A percentile compares a stretch with the other conserved stretches of the same genome.
Evolutionary conservation across 2,113 vertebrate genomes (phyloP).

Genomic region (Sylvia atricapilla): DNA sequence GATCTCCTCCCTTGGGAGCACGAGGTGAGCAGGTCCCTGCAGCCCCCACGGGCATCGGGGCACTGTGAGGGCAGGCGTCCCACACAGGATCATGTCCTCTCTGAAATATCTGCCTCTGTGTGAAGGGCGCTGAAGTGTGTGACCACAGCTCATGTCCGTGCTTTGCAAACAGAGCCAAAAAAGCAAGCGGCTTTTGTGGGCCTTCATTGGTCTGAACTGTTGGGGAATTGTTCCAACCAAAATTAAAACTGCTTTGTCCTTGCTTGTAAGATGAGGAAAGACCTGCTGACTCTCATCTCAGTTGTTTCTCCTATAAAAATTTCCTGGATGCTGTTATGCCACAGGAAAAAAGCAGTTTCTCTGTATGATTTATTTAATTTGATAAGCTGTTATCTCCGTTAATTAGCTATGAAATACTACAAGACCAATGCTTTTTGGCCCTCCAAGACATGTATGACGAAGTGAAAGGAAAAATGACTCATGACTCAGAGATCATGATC

Average conservation of each 20-base stretch:
- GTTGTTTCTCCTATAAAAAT: neutral
- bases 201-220: neutral
- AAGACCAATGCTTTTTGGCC: neutral
- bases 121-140: neutral
- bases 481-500: no score
- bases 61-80: accelerated
- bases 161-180: neutral
- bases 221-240: neutral
- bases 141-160: accelerated
- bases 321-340: neutral
- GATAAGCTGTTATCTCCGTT: neutral
- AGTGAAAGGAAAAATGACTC: neutral
- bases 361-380: neutral
- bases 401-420: neutral
- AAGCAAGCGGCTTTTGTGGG: accelerated
- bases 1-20: neutral
- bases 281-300: neutral
- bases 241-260: neutral
- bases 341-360: neutral
- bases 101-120: neutral
- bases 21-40: neutral
- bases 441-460: neutral
- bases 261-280: neutral
- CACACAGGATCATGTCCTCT: accelerated
- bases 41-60: accelerated